phyloP scores from a whole-genome alignment of 2,113 vertebrate genomes.

The Platichthys flesus region DNA sequence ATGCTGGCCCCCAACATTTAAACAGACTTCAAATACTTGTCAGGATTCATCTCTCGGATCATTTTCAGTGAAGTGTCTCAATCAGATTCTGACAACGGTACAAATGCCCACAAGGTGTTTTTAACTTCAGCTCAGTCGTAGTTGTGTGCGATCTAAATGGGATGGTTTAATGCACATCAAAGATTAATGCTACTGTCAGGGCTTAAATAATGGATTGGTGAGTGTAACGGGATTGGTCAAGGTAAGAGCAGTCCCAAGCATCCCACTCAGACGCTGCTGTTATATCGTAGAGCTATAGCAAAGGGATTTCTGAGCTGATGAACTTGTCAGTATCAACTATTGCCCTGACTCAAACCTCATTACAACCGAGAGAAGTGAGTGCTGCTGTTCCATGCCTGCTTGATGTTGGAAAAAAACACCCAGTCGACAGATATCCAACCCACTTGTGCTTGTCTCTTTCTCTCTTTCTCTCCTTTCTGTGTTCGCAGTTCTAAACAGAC shows the following conservation, averaged over 20 bases:
- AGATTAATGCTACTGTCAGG: conserved; percentile 10
- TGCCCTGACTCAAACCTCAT: conserved; percentile 41
- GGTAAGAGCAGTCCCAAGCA: conserved; percentile 55
- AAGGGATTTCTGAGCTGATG: conserved; percentile 48
- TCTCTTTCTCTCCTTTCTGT: conserved; percentile 80
- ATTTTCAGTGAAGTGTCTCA: conserved; percentile 61
- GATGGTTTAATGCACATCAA: conserved; percentile 26
- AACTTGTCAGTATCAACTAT: conserved; percentile 43
- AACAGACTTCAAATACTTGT: conserved; percentile 53
- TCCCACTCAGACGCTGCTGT: conserved; percentile 45
- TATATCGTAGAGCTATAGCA: conserved; percentile 32
- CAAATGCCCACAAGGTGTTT: conserved; percentile 44
- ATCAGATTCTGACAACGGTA: conserved; percentile 42
- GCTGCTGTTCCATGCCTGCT: conserved; percentile 75
- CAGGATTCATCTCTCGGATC: conserved; percentile 54
- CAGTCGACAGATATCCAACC: conserved; percentile 79
- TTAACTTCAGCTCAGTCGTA: conserved; percentile 31
- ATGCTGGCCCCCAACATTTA: conserved; percentile 59
- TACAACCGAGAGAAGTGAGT: conserved; percentile 62
- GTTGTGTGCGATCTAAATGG: conserved; percentile 46
- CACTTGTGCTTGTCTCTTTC: conserved; percentile 83
- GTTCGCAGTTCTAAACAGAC: conserved; percentile 84
- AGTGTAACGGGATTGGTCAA: conserved; percentile 27
- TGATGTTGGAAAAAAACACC: conserved; percentile 71
- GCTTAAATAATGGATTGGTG: conserved; percentile 24